Evolutionary conservation across 2,888 invertebrate species (phyloP).

Genomic region (Eucriotettix oculatus): DNA sequence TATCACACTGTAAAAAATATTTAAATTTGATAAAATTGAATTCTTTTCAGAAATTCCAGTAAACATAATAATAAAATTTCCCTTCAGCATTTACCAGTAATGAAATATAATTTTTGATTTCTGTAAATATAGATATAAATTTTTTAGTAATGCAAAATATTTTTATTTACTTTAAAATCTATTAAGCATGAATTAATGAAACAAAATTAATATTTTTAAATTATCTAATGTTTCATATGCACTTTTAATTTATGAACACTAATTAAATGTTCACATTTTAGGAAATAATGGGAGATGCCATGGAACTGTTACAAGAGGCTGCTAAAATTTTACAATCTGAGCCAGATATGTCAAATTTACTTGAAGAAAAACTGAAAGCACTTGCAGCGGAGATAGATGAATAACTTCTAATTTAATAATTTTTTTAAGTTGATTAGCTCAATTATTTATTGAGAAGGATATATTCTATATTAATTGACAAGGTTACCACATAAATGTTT

Average conservation of each 20-base stretch:
- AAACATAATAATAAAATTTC: too few relatives aligned
- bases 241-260: not conserved
- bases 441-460: too few relatives aligned
- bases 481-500: too few relatives aligned
- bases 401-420: not conserved
- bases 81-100: too few relatives aligned
- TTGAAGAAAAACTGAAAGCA: slow-evolving; percentile 32
- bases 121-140: too few relatives aligned
- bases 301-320: slow-evolving; percentile 40
- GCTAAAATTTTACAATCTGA: slow-evolving; percentile 40
- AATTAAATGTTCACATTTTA: slow-evolving; percentile 15
- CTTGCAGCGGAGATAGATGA: slow-evolving; percentile 21
- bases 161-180: too few relatives aligned
- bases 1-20: too few relatives aligned
- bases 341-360: slow-evolving; percentile 35
- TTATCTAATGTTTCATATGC: not conserved
- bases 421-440: not conserved
- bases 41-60: too few relatives aligned
- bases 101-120: too few relatives aligned
- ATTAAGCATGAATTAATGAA: too few relatives aligned
- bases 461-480: too few relatives aligned
- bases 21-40: too few relatives aligned
- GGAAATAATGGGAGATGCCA: slow-evolving; percentile 38
- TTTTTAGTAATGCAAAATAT: not conserved
- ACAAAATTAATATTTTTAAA: not conserved